Percentiles rank a stretch among this genome's conserved stretches.
Conservation (phyloP, 2,888 invertebrate genomes). For the Slavum lentiscoides region DNA sequence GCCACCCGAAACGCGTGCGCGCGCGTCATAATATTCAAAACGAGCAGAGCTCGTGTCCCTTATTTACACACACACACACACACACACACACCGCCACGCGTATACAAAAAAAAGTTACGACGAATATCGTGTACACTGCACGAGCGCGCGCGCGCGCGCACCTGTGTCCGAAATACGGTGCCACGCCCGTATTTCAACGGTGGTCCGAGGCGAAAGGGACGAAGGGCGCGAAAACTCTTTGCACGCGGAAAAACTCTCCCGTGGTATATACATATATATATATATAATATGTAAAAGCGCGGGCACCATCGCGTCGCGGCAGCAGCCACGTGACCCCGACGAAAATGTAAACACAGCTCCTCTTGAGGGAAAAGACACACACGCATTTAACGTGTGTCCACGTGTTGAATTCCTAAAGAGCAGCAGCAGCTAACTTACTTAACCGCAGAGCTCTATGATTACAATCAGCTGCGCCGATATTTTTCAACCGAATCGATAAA, state of each 20-base stretch:
- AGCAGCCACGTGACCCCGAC: conserved; percentile 12
- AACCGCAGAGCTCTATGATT: too few relatives aligned
- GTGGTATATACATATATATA: too few relatives aligned
- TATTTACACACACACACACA: not conserved
- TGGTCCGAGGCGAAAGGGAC: not conserved
- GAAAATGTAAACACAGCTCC: conserved; percentile 19
- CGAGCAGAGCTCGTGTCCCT: not conserved
- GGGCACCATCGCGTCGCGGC: too few relatives aligned
- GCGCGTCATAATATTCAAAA: too few relatives aligned
- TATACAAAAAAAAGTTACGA: not conserved
- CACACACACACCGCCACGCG: not conserved
- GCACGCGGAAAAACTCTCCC: not conserved
- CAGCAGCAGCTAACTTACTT: too few relatives aligned
- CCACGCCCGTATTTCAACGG: not conserved
- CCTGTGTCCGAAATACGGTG: not conserved
- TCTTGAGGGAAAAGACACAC: conserved; percentile 25
- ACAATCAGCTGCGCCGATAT: not conserved
- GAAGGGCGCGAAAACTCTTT: not conserved
- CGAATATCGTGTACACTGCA: not conserved
- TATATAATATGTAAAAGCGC: too few relatives aligned
- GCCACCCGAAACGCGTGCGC: too few relatives aligned
- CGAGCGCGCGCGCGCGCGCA: not conserved
- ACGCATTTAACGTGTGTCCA: conserved; percentile 33
- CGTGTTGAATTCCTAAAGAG: conserved; percentile 37
- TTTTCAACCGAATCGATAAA: too few relatives aligned